phyloP scores from a whole-genome alignment of 2,797 vertebrate genomes.

The Darevskia mixta region DNA sequence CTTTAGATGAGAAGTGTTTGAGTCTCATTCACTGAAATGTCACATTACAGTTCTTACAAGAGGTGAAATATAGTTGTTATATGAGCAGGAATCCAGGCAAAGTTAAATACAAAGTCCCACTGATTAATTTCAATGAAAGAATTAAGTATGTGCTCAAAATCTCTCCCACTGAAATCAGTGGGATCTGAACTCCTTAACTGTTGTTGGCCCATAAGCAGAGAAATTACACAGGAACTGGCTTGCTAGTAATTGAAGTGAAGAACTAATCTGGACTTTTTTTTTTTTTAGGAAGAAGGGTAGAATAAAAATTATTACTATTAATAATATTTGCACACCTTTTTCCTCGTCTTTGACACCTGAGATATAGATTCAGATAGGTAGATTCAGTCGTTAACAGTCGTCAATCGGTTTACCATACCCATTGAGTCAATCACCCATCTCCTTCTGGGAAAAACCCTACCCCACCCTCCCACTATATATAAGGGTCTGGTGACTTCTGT shows the following conservation, averaged over 20 bases:
- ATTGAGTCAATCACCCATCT: too few relatives aligned
- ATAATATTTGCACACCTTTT: too few relatives aligned
- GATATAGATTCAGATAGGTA: too few relatives aligned
- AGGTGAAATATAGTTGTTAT: background rate
- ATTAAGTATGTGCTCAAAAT: background rate
- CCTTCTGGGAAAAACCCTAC: too few relatives aligned
- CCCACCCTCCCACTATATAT: too few relatives aligned
- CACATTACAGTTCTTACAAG: background rate
- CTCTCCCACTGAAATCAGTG: background rate
- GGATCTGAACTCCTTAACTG: background rate
- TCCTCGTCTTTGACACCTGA: too few relatives aligned
- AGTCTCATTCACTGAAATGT: background rate
- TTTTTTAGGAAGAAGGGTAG: too few relatives aligned
- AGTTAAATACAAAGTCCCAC: background rate
- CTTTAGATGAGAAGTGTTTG: background rate
- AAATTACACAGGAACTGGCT: background rate
- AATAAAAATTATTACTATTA: background rate
- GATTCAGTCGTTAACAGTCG: too few relatives aligned
- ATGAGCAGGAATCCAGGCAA: background rate
- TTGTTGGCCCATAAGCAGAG: background rate
- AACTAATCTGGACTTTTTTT: too few relatives aligned
- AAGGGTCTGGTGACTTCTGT: too few relatives aligned
- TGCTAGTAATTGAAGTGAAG: accelerated
- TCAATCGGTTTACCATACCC: too few relatives aligned
- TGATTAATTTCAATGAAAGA: background rate